Base-by-base conservation (phyloP, 1,140 invertebrate species). In the Ptiloglossa arizonensis region DNA sequence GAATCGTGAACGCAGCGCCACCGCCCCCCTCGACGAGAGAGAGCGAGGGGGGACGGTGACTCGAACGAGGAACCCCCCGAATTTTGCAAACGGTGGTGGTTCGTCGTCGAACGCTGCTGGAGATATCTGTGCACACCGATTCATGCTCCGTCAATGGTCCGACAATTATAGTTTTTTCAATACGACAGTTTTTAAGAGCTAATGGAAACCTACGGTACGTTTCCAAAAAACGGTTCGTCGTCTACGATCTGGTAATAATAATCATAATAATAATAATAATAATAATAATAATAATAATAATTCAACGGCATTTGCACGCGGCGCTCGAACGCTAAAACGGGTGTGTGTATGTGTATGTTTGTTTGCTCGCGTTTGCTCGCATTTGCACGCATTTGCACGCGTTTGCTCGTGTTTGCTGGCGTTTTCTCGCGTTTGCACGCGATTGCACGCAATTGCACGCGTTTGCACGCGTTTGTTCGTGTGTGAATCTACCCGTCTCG, bases 81-180 rank as follows among this genome's bases (percentile, higher is more conserved):
- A n/a, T n/a, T n/a, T n/a, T n/a, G n/a, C n/a, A n/a, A n/a, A n/a
- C n/a, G n/a, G n/a, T n/a, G n/a, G n/a, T n/a, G n/a, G 3, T 35
- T 35, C 32, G 32, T 35, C 32, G 32, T 4, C 32, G 1, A 35
- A 35, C 32, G 41, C 41, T 11, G 32, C 29, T 44, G 17, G 27
- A 72, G 38, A 32, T 66, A 46, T 76, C 66, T 41, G 73, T 75
- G 71, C 70, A 81, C 38, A 81, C 38, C 79, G 60, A 64, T 74
- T 41, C 1, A 27, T 22, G 66, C 68, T 57, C n/a, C 27, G 59
- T 83, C 66, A 59, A 79, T 83, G 81, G 80, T 83, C 81, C 73
- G 44, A 82, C 50, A 79, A 11, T 60, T 67, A 67, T 59, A 50
- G 41, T 41, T 35, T n/a, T n/a, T 62, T 82, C 80, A 62, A 56